Evolutionary conservation across 2,113 vertebrate species (phyloP).

Genomic region (Psittacus erithacus): DNA sequence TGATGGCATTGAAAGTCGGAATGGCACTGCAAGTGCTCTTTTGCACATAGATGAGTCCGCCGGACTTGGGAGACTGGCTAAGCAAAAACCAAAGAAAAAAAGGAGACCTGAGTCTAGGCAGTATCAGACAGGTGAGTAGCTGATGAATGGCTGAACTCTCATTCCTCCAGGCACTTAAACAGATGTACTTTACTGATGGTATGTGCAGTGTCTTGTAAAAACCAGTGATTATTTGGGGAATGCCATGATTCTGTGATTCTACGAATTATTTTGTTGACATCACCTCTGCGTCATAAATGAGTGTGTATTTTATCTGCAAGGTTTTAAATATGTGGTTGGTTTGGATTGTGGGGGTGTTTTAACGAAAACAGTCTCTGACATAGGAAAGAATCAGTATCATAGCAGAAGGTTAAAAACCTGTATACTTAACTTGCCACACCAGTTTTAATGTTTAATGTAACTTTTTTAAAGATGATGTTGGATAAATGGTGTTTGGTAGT

Average conservation of each 20-base stretch:
- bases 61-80: conserved; percentile 85
- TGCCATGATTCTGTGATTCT: background rate
- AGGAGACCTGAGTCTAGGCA: conserved; percentile 93
- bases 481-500: background rate
- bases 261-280: background rate
- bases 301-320: background rate
- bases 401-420: background rate
- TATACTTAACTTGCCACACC: background rate
- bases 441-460: background rate
- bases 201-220: background rate
- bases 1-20: conserved; percentile 92
- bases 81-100: conserved; percentile 91
- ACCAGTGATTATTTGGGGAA: background rate
- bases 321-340: background rate
- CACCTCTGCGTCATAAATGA: background rate
- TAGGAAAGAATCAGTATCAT: background rate
- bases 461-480: background rate
- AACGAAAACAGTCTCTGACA: background rate
- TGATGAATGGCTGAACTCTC: background rate
- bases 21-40: conserved; percentile 93
- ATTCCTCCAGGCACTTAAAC: background rate
- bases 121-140: conserved; percentile 92
- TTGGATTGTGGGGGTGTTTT: background rate
- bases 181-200: background rate
- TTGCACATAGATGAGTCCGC: conserved; percentile 96